Conservation (phyloP, 2,113 vertebrate species). For the Nanorana parkeri region DNA sequence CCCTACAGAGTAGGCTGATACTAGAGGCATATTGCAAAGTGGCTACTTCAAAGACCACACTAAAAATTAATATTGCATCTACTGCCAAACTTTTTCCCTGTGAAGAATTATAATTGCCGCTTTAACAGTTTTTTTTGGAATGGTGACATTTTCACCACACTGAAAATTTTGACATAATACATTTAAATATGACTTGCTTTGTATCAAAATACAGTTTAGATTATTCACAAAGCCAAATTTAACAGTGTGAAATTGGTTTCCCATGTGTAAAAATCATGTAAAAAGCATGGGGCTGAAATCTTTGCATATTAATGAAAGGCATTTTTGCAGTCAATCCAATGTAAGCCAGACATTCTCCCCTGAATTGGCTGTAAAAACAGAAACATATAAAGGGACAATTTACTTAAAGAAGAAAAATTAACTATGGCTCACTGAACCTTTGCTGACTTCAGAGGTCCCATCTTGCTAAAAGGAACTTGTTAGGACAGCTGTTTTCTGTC, state of each 20-base stretch:
- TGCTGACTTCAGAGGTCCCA: no score
- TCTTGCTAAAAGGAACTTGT: no score
- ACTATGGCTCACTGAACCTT: no score
- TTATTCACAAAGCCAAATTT: constrained; percentile 35
- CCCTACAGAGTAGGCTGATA: constrained; percentile 1
- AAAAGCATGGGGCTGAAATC: constrained; percentile 1
- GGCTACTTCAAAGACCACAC: not conserved
- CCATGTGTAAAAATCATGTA: constrained; percentile 13
- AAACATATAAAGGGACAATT: not conserved
- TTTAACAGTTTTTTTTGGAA: constrained; percentile 37
- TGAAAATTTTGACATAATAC: constrained; percentile 2
- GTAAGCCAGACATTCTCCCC: constrained; percentile 28
- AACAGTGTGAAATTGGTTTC: constrained; percentile 32
- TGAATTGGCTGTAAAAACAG: constrained; percentile 5
- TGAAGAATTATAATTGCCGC: constrained; percentile 46
- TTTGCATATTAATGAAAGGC: constrained; percentile 16
- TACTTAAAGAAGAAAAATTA: not conserved
- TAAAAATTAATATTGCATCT: not conserved
- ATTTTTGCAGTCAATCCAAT: constrained; percentile 24
- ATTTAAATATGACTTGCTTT: constrained; percentile 43
- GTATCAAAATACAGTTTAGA: constrained; percentile 38
- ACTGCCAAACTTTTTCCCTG: constrained; percentile 38
- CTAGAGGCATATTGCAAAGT: constrained; percentile 14
- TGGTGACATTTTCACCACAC: constrained; percentile 9
- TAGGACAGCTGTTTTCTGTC: no score